Evolutionary conservation across 2,797 vertebrate genomes (phyloP).

Genomic region (Taenioides sp.): DNA sequence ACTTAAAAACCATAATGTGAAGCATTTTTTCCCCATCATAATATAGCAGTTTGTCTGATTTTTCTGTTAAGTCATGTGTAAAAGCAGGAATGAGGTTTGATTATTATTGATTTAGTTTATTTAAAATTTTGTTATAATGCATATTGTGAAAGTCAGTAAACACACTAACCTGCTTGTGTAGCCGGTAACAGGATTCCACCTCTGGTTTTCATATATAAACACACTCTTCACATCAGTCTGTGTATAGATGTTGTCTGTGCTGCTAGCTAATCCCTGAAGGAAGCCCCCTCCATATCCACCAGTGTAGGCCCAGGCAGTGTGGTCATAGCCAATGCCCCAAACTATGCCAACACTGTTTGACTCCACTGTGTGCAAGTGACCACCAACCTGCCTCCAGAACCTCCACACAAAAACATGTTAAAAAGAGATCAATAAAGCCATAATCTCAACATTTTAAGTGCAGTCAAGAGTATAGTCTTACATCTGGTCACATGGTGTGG

Average conservation of each 20-base stretch:
- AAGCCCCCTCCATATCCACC: slow-evolving; percentile 91
- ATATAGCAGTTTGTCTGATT: background rate
- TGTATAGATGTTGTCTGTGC: slow-evolving; percentile 85
- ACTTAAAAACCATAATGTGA: no score
- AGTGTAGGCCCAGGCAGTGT: slow-evolving; percentile 90
- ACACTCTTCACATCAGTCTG: slow-evolving; percentile 92
- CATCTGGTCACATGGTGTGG: slow-evolving; percentile 91
- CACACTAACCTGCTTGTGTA: slow-evolving; percentile 87
- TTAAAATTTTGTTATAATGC: background rate
- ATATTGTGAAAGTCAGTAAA: background rate
- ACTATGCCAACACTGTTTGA: slow-evolving; percentile 87
- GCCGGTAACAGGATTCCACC: slow-evolving; percentile 95
- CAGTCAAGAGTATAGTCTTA: slow-evolving; percentile 35
- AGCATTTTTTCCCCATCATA: background rate
- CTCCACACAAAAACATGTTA: slow-evolving; percentile 64
- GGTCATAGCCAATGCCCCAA: slow-evolving; percentile 93
- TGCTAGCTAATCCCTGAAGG: slow-evolving; percentile 88
- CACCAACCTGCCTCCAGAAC: slow-evolving; percentile 96
- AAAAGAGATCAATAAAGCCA: background rate
- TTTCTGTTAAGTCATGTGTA: background rate
- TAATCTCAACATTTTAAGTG: background rate
- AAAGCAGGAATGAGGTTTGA: background rate
- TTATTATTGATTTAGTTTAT: background rate
- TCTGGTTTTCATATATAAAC: slow-evolving; percentile 96
- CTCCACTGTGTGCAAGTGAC: slow-evolving; percentile 88